Base-by-base conservation (phyloP, 2,797 vertebrate genomes). In the Cuniculus paca region DNA sequence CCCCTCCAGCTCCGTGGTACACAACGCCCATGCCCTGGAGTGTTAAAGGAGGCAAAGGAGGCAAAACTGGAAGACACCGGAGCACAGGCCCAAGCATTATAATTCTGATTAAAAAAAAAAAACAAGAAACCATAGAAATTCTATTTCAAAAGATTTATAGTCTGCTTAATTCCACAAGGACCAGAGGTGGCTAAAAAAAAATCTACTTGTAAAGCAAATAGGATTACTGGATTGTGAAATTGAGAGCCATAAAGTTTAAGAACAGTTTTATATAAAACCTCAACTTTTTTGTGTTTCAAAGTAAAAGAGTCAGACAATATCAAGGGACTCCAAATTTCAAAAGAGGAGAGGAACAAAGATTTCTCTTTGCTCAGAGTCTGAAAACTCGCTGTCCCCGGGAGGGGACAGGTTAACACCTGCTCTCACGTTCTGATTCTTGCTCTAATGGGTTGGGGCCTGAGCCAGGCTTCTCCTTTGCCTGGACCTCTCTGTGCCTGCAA, bases 141-240 rank as follows among this genome's bases (percentile, higher is more conserved):
- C 87, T 58, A n/a, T 95, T 94, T 95, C 81, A 88, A 68, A 82
- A 96, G 75, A 85, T 94, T 95, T 96, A 96, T 86, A 83, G n/a
- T 56, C 42, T 22, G 12, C 24, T 97, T 90, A 92, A 91, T 75
- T 88, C 56, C 74, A 85, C 13, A n/a, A 95, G 74, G 68, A 95
- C 77, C 60, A 68, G 45, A 79, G 81, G 60, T 82, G 48, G 72
- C 86, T 96, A 88, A 91, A 96, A 94, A 82, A 68, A 79, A 68
- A 31, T 84, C 75, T 84, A 90, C 83, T 97, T 91, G 63, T 68
- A 96, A 94, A 91, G 77, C 72, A 97, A 97, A 95, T 90, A 93
- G 95, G 93, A 93, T 93, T 96, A 96, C 70, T 97, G 93, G 89
- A 63, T 96, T 97, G 96, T 96, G 80, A 97, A 96, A 95, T 45